Evolutionary conservation across 2,888 invertebrate genomes (phyloP).

Genomic region (Trichogramma evanescens): DNA sequence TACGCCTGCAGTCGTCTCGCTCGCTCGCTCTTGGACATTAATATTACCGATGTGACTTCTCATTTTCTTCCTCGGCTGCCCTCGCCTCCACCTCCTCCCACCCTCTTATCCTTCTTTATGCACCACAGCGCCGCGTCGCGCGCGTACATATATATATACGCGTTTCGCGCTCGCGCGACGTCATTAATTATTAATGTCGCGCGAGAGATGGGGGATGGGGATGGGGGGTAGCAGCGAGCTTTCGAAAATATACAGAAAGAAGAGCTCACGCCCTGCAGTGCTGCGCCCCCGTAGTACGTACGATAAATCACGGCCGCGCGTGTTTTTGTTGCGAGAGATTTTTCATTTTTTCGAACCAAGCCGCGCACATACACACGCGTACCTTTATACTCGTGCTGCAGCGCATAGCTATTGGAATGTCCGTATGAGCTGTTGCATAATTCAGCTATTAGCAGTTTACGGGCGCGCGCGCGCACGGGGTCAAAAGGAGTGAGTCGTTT

Average conservation of each 20-base stretch:
- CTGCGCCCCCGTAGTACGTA: neutral
- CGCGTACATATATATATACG: neutral
- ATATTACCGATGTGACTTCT: conserved; percentile 8
- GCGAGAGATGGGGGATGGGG: neutral
- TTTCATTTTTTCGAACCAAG: too few species aligned
- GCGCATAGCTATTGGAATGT: too few species aligned
- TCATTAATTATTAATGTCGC: conserved; percentile 20
- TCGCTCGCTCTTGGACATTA: neutral
- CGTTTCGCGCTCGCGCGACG: neutral
- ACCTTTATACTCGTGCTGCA: too few species aligned
- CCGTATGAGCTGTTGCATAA: too few species aligned
- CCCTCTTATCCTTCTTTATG: neutral
- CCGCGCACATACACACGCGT: too few species aligned
- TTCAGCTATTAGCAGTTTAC: too few species aligned
- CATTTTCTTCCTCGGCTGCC: conserved; percentile 1
- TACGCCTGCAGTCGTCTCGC: too few species aligned
- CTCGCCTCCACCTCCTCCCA: neutral
- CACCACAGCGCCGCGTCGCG: too few species aligned
- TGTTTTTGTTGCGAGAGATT: too few species aligned
- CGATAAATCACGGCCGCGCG: conserved; percentile 10
- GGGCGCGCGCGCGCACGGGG: too few species aligned
- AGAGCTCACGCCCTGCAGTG: neutral
- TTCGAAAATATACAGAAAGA: neutral
- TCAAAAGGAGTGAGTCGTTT: too few species aligned
- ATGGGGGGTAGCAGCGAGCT: too few species aligned